Evolutionary conservation across 1,140 invertebrate species (phyloP).

Genomic region (Orius insidiosus): DNA sequence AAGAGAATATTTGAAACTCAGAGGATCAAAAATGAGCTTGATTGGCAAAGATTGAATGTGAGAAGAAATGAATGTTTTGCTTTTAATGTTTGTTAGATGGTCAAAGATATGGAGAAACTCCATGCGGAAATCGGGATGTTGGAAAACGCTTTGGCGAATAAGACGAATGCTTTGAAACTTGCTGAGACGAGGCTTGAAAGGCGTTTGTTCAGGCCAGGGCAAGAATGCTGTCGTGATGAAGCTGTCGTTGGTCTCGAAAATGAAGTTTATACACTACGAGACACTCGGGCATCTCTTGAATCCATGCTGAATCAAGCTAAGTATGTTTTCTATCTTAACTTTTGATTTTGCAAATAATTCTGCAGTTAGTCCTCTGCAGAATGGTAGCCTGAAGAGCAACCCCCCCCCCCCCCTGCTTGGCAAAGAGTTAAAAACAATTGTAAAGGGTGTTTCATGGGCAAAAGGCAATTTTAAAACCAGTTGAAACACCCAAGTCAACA

Average conservation of each 20-base stretch:
- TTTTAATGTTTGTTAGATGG: constrained; percentile 38
- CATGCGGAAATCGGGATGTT: constrained; percentile 46
- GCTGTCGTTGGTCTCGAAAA: constrained; percentile 48
- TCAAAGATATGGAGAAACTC: constrained; percentile 63
- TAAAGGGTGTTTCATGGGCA: no score
- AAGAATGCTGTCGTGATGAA: constrained; percentile 62
- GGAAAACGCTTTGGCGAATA: constrained; percentile 43
- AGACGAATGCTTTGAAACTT: constrained; percentile 51
- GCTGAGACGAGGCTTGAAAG: constrained; percentile 56
- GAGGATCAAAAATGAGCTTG: constrained; percentile 60
- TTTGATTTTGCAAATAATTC: no score
- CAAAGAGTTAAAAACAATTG: no score
- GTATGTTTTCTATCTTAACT: no score
- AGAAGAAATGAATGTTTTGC: constrained; percentile 6
- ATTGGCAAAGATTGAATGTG: constrained; percentile 71
- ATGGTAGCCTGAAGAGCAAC: no score
- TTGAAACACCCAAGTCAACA: no score
- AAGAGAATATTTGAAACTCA: constrained; percentile 71
- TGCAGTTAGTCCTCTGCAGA: no score
- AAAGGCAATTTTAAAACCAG: no score
- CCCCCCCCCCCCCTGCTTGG: no score
- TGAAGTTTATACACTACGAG: constrained; percentile 41
- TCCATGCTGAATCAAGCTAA: constrained; percentile 16
- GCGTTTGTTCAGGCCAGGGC: constrained; percentile 45
- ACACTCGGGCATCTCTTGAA: constrained; percentile 40